These are phyloP conservation scores for Gobiocypris rarus DNA, from an alignment of 2,113 vertebrate genomes.

Conservation along the genomic window DNA sequence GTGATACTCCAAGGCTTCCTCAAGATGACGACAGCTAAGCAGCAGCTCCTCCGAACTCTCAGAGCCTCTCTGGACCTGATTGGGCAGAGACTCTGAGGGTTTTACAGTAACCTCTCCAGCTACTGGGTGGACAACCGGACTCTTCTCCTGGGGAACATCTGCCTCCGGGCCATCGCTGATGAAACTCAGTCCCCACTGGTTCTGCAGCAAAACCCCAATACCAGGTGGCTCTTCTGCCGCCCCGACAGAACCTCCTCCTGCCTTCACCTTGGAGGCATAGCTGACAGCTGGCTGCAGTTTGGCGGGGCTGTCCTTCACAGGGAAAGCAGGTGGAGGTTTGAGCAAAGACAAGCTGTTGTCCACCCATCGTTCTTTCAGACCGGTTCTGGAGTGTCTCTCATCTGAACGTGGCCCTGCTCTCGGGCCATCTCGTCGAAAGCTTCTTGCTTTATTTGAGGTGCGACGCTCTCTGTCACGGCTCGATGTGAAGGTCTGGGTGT, in stretches of 20 bases:
- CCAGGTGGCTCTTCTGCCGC: slow-evolving; percentile 75
- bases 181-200: slow-evolving; percentile 86
- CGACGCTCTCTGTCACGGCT: slow-evolving; percentile 72
- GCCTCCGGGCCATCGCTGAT: slow-evolving; percentile 74
- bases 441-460: slow-evolving; percentile 67
- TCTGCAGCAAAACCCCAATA: slow-evolving; percentile 83
- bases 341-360: slow-evolving; percentile 79
- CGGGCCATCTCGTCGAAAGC: slow-evolving; percentile 66
- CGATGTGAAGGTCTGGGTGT: slow-evolving; percentile 53
- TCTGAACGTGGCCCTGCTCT: slow-evolving; percentile 47
- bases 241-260: slow-evolving; percentile 64
- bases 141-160: slow-evolving; percentile 17
- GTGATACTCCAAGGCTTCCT: slow-evolving; percentile 78
- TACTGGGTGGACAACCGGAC: slow-evolving; percentile 27
- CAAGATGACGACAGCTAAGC: slow-evolving; percentile 77
- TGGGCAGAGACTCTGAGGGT: slow-evolving; percentile 37
- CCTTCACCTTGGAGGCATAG: slow-evolving; percentile 87
- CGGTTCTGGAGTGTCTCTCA: slow-evolving; percentile 64
- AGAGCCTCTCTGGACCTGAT: slow-evolving; percentile 50
- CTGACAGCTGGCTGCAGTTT: slow-evolving; percentile 83
- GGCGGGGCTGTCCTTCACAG: slow-evolving; percentile 85
- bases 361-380: slow-evolving; percentile 71
- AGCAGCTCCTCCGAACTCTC: slow-evolving; percentile 73
- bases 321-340: slow-evolving; percentile 82
- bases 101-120: slow-evolving; percentile 51